Percentiles rank a stretch among this genome's conserved stretches.
Conservation (phyloP, 2,797 vertebrate genomes). For the Oreortyx pictus region DNA sequence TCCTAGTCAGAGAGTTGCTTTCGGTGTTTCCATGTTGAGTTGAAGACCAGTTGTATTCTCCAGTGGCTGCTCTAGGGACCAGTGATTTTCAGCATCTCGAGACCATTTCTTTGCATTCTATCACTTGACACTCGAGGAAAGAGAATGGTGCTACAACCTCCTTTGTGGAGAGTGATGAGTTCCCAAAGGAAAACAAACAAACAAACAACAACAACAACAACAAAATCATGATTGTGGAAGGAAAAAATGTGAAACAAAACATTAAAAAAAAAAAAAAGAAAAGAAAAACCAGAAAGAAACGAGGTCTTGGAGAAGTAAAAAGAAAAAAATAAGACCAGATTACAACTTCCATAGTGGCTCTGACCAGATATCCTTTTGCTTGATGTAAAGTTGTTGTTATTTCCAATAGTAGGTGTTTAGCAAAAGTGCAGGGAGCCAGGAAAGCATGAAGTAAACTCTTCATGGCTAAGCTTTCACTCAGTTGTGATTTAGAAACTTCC, state of each 20-base stretch:
- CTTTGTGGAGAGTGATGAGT: not conserved
- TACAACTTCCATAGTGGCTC: not conserved
- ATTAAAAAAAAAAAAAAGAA: no score
- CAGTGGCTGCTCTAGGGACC: not conserved
- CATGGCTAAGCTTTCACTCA: not conserved
- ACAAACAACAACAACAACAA: not conserved
- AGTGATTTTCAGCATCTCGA: not conserved
- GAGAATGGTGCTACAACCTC: not conserved
- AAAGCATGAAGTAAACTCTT: not conserved
- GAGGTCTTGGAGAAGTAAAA: not conserved
- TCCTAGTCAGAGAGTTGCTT: not conserved
- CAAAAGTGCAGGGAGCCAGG: not conserved
- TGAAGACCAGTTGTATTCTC: not conserved
- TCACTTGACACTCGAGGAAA: not conserved
- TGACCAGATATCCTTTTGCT: not conserved
- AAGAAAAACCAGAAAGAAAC: not conserved
- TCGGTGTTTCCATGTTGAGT: not conserved
- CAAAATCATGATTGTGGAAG: no score
- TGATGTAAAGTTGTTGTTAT: not conserved
- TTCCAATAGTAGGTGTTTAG: not conserved
- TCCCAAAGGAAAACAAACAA: not conserved
- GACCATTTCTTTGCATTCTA: not conserved
- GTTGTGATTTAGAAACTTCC: constrained; percentile 41
- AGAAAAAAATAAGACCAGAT: fast-evolving
- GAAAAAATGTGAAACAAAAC: no score